A percentile compares a stretch with the other conserved stretches of the same genome.
Conservation (phyloP, 2,113 vertebrate species). For the human (Homo sapiens) region GRCh38 chr11:119704501-119705000, state of each 20-base stretch:
- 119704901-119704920: not conserved
- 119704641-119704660: not conserved
- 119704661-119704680: not conserved
- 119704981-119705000: not conserved
- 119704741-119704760: not conserved
- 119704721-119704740: not conserved
- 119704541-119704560: not conserved
- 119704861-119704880: not conserved
- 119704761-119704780: not conserved
- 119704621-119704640: not conserved
- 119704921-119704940: not conserved
- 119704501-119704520: too few relatives aligned
- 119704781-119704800: not conserved
- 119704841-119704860: not conserved
- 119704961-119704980: not conserved
- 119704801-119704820: not conserved
- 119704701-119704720: not conserved
- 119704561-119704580: not conserved
- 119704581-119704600: not conserved
- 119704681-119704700: not conserved
- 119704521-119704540: not conserved
- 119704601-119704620: not conserved
- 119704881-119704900: too few relatives aligned
- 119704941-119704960: not conserved
- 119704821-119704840: not conserved